Percentiles rank a stretch among this genome's conserved stretches.
These are phyloP conservation scores for Pachycephala philippinensis DNA, from an alignment of 2,113 vertebrate species.

Conservation along the genomic window DNA sequence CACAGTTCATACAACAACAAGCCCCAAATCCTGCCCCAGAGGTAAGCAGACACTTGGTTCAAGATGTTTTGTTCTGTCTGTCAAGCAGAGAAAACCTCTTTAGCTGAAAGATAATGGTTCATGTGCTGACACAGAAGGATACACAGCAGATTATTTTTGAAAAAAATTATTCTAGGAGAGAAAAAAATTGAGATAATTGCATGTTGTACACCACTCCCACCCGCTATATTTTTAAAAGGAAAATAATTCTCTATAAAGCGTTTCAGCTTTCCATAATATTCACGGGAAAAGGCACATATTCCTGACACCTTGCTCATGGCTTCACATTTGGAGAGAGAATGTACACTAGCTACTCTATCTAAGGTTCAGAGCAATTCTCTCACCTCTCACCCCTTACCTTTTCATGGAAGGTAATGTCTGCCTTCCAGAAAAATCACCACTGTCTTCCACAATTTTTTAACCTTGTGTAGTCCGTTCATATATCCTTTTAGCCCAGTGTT, in stretches of 20 bases:
- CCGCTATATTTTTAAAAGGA: neutral
- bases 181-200: neutral
- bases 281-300: neutral
- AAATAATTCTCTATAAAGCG: neutral
- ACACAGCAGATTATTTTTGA: neutral
- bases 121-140: neutral
- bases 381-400: neutral
- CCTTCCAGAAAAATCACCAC: neutral
- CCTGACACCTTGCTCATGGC: neutral
- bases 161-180: neutral
- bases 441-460: neutral
- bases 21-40: neutral
- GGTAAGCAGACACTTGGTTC: neutral
- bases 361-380: neutral
- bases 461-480: neutral
- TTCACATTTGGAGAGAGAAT: neutral
- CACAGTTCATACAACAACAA: neutral
- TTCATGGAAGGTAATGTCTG: neutral
- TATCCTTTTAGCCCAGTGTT: neutral
- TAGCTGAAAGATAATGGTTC: neutral
- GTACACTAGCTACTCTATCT: neutral
- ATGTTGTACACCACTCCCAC: neutral
- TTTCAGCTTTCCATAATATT: neutral
- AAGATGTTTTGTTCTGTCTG: constrained; percentile 4
- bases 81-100: neutral